A percentile compares a stretch with the other conserved stretches of the same genome.
Conservation (phyloP, 1,140 invertebrate species). For the Meloidogyne exigua region DNA sequence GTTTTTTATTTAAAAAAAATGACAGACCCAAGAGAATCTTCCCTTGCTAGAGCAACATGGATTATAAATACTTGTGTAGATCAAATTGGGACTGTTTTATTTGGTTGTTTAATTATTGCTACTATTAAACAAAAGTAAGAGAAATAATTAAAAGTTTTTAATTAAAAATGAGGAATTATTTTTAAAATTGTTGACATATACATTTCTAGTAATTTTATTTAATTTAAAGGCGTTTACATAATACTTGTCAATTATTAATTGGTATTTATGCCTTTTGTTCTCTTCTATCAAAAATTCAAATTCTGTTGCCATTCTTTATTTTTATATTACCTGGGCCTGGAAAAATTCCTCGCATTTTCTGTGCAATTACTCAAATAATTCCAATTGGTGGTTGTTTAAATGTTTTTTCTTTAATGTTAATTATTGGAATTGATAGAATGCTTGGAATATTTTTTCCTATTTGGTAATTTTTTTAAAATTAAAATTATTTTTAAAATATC, state of each 20-base stretch:
- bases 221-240: neutral
- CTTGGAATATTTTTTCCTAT: neutral
- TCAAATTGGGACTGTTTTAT: too few species aligned
- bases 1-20: too few species aligned
- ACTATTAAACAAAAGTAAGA: too few species aligned
- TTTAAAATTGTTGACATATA: too few species aligned
- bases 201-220: too few species aligned
- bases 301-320: neutral
- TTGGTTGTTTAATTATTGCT: too few species aligned
- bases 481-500: neutral
- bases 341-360: neutral
- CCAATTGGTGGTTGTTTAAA: neutral
- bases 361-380: neutral
- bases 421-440: neutral
- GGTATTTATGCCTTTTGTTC: slow-evolving; percentile 10
- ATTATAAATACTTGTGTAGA: too few species aligned
- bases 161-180: too few species aligned
- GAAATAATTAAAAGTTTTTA: too few species aligned
- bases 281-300: neutral
- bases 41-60: too few species aligned
- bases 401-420: neutral
- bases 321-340: neutral
- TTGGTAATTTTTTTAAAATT: neutral
- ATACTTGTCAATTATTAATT: slow-evolving; percentile 6
- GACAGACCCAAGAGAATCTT: too few species aligned